These are phyloP conservation scores for Yoshiicerus persimilis DNA, from an alignment of 1,140 invertebrate species.

Conservation along the genomic window DNA sequence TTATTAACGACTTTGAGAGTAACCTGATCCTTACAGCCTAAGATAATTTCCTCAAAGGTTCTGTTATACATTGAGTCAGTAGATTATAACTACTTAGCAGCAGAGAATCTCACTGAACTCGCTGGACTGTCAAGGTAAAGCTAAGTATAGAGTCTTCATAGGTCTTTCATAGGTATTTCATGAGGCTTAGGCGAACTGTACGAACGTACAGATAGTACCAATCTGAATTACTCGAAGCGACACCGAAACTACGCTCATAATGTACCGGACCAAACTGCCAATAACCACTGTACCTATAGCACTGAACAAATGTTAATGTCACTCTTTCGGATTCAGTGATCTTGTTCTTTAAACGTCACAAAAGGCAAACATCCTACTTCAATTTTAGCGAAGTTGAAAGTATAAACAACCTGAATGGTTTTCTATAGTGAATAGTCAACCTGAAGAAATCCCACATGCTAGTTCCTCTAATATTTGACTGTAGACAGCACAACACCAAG, in stretches of 20 bases:
- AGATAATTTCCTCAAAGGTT: background rate
- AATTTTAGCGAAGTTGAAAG: background rate
- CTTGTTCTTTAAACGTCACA: no score
- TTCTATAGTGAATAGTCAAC: no score
- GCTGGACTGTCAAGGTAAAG: background rate
- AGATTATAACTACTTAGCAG: background rate
- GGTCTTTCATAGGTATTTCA: background rate
- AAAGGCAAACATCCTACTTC: background rate
- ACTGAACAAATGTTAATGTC: background rate
- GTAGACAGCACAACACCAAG: background rate
- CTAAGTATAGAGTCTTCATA: constrained; percentile 39
- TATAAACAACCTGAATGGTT: background rate
- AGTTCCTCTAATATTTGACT: background rate
- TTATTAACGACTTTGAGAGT: background rate
- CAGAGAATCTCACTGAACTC: constrained; percentile 10
- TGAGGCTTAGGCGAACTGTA: background rate
- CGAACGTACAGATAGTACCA: no score
- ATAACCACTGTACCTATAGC: no score
- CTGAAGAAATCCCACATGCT: background rate
- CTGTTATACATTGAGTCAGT: background rate
- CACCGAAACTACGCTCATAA: no score
- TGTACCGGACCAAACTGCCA: no score
- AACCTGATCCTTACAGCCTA: background rate
- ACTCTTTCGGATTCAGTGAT: background rate
- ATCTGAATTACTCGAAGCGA: no score